Conservation (phyloP, 2,113 vertebrate genomes). For the Syrmaticus mikado region DNA sequence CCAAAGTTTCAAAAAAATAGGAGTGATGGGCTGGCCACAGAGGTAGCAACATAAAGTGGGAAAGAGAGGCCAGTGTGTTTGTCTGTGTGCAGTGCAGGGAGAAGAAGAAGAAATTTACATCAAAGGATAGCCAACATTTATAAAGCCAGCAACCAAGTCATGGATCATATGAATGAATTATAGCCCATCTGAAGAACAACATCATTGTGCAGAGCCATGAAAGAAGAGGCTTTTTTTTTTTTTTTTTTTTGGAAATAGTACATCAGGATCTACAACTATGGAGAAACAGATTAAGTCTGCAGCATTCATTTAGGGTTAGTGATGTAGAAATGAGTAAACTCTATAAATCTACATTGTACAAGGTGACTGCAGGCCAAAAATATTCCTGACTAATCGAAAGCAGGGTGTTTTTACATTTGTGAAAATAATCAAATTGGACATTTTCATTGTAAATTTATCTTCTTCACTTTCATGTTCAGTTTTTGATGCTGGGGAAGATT, state of each 20-base stretch:
- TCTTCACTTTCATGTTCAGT: background rate
- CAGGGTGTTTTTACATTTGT: background rate
- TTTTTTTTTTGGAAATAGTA: background rate
- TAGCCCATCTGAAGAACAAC: background rate
- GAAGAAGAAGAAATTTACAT: background rate
- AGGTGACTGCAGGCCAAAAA: background rate
- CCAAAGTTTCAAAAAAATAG: background rate
- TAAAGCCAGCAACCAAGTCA: background rate
- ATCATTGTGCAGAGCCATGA: background rate
- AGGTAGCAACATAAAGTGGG: background rate
- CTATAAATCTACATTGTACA: background rate
- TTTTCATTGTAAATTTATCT: constrained; percentile 10
- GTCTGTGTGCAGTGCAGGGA: background rate
- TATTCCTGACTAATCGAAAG: background rate
- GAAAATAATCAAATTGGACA: background rate
- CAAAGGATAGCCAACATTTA: background rate
- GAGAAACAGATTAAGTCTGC: background rate
- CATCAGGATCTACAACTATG: background rate
- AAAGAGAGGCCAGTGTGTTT: background rate
- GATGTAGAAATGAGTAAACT: background rate
- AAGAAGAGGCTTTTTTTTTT: constrained; percentile 1
- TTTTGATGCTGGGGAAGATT: background rate
- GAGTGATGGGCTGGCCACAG: background rate
- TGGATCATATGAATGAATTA: background rate
- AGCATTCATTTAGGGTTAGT: background rate